Base-by-base conservation (phyloP, 2,113 vertebrate species). In the Passer montanus region DNA sequence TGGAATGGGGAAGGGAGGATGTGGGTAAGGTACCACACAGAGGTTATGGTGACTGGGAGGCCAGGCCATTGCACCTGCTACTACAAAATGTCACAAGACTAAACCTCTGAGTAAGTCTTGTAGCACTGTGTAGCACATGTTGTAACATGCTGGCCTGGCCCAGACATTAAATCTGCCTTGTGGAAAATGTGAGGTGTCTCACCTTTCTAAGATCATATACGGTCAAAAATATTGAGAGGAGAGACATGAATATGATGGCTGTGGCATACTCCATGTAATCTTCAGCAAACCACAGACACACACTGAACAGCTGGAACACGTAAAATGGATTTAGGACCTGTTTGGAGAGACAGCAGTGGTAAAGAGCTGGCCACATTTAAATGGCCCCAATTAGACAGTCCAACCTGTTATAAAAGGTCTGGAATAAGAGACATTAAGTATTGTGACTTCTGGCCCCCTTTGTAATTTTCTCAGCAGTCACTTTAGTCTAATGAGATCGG, bases 301-400 rank as follows among this genome's bases (percentile, higher is more conserved):
- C 97, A 49, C 98, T 98, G 94, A 98, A 98, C 83, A 98, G 93
- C 69, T 98, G 98, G 96, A 98, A 98, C 79, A 98, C 23, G 90
- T 98, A 98, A 93, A 98, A 98, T 14, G 98, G 98, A 95, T 98
- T 98, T 89, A 98, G 95, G 79, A 98, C 98, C 98, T 98, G 95
- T 94, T 90, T 70, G 90, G 70, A 95, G 47, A 96, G 33, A 94
- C 5, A 95, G 59, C 22, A 92, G 39, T 19, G 82, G 24, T 91
- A 30, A 91, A 72, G 62, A 73, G 10, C 44, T 84, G 43, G 30
- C 20, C 52, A 47, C 6, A 46, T 56, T 68, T 81, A 52, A 75
- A 53, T 56, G 30, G 15, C 13, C 35, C 10, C 19, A 55, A n/a
- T 17, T 49, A 64, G 8, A 49, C 44, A 79, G 49, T 35, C 21